phyloP scores from a whole-genome alignment of 2,797 vertebrate genomes.

The Rhyacichthys aspro region DNA sequence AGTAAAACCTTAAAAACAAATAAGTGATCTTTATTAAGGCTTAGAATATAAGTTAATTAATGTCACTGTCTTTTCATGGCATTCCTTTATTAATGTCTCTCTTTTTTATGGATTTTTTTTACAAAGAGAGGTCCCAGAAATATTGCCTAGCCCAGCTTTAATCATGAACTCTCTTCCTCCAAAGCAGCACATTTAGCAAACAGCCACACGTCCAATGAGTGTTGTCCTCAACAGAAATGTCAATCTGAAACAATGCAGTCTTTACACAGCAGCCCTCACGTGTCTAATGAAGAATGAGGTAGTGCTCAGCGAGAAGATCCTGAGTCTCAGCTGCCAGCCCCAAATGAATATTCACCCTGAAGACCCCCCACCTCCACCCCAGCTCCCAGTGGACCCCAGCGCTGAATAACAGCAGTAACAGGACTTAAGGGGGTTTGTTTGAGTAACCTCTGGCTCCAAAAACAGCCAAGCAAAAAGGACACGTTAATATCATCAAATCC shows the following conservation, averaged over 20 bases:
- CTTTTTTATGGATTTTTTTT: too few relatives aligned
- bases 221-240: conserved; percentile 5
- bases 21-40: too few relatives aligned
- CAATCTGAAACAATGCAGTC: conserved; percentile 53
- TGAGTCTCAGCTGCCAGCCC: conserved; percentile 84
- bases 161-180: conserved; percentile 11
- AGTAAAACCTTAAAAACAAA: too few relatives aligned
- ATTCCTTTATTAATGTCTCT: too few relatives aligned
- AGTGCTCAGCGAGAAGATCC: conserved; percentile 16
- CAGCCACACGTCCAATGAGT: conserved; percentile 6
- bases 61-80: background rate
- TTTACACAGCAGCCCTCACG: conserved; percentile 35
- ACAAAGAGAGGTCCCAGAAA: background rate
- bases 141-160: background rate
- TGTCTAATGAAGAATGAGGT: conserved; percentile 44
- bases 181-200: conserved; percentile 14
- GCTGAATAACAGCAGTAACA: conserved; percentile 74
- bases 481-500: conserved; percentile 72
- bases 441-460: conserved; percentile 68
- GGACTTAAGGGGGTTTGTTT: conserved; percentile 65
- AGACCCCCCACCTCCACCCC: conserved; percentile 68
- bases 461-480: conserved; percentile 63
- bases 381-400: conserved; percentile 68
- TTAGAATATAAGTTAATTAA: too few relatives aligned
- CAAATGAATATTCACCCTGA: conserved; percentile 85